A percentile compares a stretch with the other conserved stretches of the same genome.
Evolutionary conservation across 2,797 vertebrate genomes (phyloP).

Genomic region (Ambastaia sidthimunki): DNA sequence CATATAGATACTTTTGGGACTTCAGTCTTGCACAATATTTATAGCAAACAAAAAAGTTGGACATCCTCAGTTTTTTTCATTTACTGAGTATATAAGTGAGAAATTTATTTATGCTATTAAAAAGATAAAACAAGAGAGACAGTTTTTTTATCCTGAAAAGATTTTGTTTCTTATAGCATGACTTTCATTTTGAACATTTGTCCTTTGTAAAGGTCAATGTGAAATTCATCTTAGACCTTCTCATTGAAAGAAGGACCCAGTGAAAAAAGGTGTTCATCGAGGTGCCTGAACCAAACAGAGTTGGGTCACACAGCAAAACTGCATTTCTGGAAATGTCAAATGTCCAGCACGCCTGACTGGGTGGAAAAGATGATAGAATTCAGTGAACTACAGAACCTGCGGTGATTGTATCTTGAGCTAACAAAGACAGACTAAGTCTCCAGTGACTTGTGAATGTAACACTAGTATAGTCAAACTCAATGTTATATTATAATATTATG

Average conservation of each 20-base stretch:
- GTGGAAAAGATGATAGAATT: slow-evolving; percentile 22
- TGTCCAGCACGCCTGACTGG: slow-evolving; percentile 12
- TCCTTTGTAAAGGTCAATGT: slow-evolving; percentile 35
- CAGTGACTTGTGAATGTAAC: slow-evolving; percentile 12
- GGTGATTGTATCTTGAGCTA: neutral
- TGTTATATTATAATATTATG: neutral
- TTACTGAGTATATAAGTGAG: no score
- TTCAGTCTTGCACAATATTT: neutral
- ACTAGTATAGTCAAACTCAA: neutral
- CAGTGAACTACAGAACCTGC: slow-evolving; percentile 6
- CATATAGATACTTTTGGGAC: neutral
- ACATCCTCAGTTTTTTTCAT: no score
- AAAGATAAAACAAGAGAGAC: neutral
- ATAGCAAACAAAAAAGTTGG: no score
- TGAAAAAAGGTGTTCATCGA: slow-evolving; percentile 1
- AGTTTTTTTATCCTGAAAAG: no score
- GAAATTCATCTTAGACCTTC: slow-evolving; percentile 23
- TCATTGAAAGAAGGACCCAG: slow-evolving; percentile 23
- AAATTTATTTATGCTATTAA: no score
- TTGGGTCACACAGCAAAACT: slow-evolving; percentile 29
- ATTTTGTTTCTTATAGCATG: slow-evolving; percentile 15
- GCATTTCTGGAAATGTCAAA: slow-evolving; percentile 38
- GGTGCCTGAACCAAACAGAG: slow-evolving; percentile 16
- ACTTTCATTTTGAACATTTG: slow-evolving; percentile 11
- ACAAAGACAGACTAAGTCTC: slow-evolving; percentile 10